Conservation (phyloP, 2,797 vertebrate genomes). For the Mormyrops attenuatus region DNA sequence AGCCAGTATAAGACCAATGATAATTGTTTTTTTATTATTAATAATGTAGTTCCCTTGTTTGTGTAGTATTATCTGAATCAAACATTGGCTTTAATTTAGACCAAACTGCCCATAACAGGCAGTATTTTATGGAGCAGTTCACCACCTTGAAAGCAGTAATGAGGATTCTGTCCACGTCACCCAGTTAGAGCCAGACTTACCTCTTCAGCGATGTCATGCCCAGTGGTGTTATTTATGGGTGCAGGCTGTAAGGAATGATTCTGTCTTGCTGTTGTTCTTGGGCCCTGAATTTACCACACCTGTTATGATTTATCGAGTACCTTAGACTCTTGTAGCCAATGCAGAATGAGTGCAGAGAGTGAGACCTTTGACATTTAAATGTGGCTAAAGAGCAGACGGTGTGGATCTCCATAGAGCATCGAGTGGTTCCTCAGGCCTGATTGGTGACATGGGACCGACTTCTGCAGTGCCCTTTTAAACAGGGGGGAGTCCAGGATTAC, state of each 20-base stretch:
- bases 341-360: not conserved
- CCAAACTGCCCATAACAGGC: not conserved
- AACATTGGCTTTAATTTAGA: not conserved
- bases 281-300: not conserved
- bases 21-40: not conserved
- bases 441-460: not conserved
- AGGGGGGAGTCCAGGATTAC: not conserved
- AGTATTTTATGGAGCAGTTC: not conserved
- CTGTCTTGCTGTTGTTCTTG: not conserved
- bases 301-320: not conserved
- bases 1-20: not conserved
- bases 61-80: not conserved
- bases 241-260: not conserved
- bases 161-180: not conserved
- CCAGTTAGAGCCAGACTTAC: not conserved
- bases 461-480: not conserved
- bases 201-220: not conserved
- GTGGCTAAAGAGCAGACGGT: not conserved
- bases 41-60: not conserved
- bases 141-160: not conserved
- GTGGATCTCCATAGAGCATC: not conserved
- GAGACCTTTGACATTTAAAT: slow-evolving; percentile 3
- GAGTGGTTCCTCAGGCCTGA: not conserved
- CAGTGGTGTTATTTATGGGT: not conserved
- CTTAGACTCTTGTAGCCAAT: not conserved